Percentiles rank a stretch among this genome's conserved stretches.
Conservation (phyloP, 2,797 vertebrate species). For the Carcharodon carcharias region DNA sequence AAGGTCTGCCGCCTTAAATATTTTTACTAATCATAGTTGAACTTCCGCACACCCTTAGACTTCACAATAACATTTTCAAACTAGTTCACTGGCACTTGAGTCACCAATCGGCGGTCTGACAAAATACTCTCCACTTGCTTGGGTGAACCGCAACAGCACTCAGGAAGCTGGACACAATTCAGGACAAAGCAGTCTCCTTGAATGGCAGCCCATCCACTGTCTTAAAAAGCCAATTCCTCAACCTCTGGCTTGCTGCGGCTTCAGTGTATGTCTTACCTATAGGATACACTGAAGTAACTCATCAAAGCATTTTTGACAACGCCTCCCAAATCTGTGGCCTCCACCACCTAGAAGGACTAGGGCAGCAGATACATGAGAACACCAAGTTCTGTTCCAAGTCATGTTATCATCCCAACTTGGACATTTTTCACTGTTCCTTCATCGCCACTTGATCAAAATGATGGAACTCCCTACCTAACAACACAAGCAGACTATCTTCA, state of each 20-base stretch:
- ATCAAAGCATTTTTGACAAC: background rate
- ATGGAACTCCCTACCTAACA: background rate
- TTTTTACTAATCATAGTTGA: background rate
- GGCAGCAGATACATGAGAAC: background rate
- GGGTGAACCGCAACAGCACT: background rate
- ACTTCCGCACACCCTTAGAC: background rate
- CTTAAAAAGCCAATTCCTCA: background rate
- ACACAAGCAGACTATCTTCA: background rate
- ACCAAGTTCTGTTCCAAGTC: background rate
- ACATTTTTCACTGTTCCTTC: background rate
- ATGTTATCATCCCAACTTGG: background rate
- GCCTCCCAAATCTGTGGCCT: background rate
- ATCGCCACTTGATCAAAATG: background rate
- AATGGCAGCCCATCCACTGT: background rate
- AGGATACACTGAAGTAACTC: background rate
- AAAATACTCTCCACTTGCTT: background rate
- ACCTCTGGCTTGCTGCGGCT: background rate
- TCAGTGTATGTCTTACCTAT: background rate
- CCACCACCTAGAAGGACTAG: background rate
- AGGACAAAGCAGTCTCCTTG: background rate
- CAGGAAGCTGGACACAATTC: background rate
- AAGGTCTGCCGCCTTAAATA: background rate
- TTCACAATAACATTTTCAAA: background rate
- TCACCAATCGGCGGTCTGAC: background rate
- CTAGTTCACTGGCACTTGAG: background rate